Evolutionary conservation across 2,113 vertebrate genomes (phyloP).

Genomic region (Fregetta grallaria): DNA sequence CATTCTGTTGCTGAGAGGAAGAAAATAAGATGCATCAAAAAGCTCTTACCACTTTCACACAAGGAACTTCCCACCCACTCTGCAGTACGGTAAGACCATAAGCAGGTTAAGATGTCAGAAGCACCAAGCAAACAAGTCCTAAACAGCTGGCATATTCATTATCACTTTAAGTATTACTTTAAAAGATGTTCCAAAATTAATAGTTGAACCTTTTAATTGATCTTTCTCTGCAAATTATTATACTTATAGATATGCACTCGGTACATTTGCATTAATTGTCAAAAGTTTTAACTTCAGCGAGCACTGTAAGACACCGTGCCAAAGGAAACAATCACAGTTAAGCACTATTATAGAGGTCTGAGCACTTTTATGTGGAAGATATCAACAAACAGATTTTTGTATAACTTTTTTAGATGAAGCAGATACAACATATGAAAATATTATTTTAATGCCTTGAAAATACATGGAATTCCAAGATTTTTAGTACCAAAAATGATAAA

Average conservation of each 20-base stretch:
- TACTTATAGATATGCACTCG: not conserved
- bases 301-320: not conserved
- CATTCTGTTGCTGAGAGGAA: not conserved
- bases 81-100: not conserved
- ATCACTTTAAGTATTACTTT: not conserved
- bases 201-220: not conserved
- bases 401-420: not conserved
- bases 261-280: not conserved
- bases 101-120: not conserved
- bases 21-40: not conserved
- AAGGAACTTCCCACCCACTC: not conserved
- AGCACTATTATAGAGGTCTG: not conserved
- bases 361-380: not conserved
- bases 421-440: not conserved
- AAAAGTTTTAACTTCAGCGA: not conserved
- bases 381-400: not conserved
- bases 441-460: not conserved
- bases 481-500: not conserved
- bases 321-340: not conserved
- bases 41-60: not conserved
- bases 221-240: not conserved
- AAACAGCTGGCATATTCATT: not conserved
- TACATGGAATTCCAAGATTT: not conserved
- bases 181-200: not conserved
- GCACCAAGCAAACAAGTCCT: not conserved